Base-by-base conservation (phyloP, 2,888 invertebrate species). In the Odontothrips loti region DNA sequence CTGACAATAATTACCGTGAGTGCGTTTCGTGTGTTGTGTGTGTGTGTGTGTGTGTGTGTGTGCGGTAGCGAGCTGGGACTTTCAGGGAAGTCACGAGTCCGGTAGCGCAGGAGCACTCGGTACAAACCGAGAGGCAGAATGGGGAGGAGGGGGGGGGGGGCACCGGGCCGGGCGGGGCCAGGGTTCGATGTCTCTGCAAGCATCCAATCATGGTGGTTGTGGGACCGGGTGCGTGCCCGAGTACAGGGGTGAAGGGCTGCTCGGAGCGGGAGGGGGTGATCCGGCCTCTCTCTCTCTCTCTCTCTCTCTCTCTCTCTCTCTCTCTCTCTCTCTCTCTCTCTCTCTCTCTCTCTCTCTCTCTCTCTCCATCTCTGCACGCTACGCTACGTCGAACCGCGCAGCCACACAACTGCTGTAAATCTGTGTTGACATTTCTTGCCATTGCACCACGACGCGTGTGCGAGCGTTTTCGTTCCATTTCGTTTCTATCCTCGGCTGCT, bases 181-280 rank as follows among this genome's bases (percentile, higher is more conserved):
- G 20, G 58, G 58, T 17, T 58, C 58, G 58, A 75, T 75, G 68
- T 75, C 68, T 75, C 68, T 75, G 68, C 68, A 75, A 75, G 68
- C 68, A 75, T 75, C 68, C 68, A 75, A 75, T 75, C 68, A 75
- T 75, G 68, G 68, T 75, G 68, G 23, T 75, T 75, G 68, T 27
- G 68, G 58, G 68, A 75, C 27, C 68, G 68, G 58, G 12, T 58
- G 58, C 58, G 58, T 58, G 12, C 15, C 20, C 20, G 58, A 58
- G 58, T 58, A 20, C 20, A 17, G 58, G 15, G 58, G 58, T 58
- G 20, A 17, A 17, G 58, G 11, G 11, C 20, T 9, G 0, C 15
- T 43, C 6, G 34, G 34, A 43, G 6, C 34, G 34, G 34, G 2
- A 43, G 34, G 34, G 34, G 34, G 34, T 43, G 34, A 43, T 43